A percentile compares a stretch with the other conserved stretches of the same genome.
Conservation (phyloP, 37 sponge, comb jelly and placozoan genomes). For the Axinella damicornis region DNA sequence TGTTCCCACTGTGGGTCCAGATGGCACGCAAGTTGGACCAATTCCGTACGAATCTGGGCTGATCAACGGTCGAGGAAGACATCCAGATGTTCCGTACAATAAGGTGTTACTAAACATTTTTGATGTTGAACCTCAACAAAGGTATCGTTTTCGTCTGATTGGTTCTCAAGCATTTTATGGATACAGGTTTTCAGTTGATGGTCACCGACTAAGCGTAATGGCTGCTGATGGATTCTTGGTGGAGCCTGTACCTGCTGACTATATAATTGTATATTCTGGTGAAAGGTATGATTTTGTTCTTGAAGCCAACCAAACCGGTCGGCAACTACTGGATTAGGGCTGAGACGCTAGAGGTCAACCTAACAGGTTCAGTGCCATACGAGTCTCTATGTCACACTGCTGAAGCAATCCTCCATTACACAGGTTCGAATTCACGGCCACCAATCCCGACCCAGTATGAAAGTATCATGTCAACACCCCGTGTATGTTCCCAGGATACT, state of each 20-base stretch:
- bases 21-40: not conserved
- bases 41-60: conserved; percentile 52
- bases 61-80: conserved; percentile 65
- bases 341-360: conserved; percentile 50
- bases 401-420: conserved; percentile 49
- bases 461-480: not conserved
- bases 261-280: conserved; percentile 57
- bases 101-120: conserved; percentile 10
- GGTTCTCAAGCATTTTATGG: conserved; percentile 49
- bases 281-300: conserved; percentile 69
- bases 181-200: conserved; percentile 63
- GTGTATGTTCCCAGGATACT: not conserved
- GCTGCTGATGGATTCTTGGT: conserved; percentile 62
- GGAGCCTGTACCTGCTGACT: conserved; percentile 26
- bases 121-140: not conserved
- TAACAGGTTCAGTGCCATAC: not conserved
- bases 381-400: not conserved
- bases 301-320: conserved; percentile 16
- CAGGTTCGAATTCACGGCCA: not conserved
- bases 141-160: conserved; percentile 65
- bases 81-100: conserved; percentile 6
- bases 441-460: not conserved
- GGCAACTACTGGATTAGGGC: conserved; percentile 50
- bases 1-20: not conserved
- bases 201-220: conserved; percentile 51